Conservation (phyloP, 2,888 invertebrate species). For the Drosophila greeni region DNA sequence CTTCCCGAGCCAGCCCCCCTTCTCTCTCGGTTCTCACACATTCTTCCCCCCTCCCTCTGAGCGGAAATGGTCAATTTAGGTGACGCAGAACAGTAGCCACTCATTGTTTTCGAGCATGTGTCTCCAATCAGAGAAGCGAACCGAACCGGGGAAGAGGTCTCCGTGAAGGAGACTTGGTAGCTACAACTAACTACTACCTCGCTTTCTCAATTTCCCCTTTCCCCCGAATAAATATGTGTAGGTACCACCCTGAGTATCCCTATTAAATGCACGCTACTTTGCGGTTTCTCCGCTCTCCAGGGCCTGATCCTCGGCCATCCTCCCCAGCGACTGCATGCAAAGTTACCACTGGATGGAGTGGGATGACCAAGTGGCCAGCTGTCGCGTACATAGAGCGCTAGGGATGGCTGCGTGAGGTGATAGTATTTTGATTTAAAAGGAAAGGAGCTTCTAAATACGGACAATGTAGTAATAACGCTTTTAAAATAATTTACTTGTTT, state of each 20-base stretch:
- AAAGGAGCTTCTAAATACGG: no score
- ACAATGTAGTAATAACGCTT: no score
- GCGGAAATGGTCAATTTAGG: conserved; percentile 47
- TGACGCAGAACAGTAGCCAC: conserved; percentile 36
- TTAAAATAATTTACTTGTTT: neutral
- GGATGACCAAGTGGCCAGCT: conserved; percentile 28
- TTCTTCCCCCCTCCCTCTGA: conserved; percentile 16
- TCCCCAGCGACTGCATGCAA: conserved; percentile 20
- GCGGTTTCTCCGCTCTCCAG: conserved; percentile 32
- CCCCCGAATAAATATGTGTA: neutral
- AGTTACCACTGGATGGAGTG: conserved; percentile 18
- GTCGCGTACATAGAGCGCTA: conserved; percentile 16
- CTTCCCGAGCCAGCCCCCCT: neutral
- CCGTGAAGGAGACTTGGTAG: neutral
- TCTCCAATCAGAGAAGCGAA: conserved; percentile 23
- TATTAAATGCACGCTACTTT: conserved; percentile 38
- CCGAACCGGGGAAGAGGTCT: conserved; percentile 5
- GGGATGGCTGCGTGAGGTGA: conserved; percentile 27
- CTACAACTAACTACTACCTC: neutral
- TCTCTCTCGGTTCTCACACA: neutral
- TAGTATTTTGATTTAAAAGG: neutral
- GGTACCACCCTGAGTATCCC: conserved; percentile 18
- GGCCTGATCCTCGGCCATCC: conserved; percentile 22
- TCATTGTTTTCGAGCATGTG: conserved; percentile 42
- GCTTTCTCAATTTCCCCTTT: conserved; percentile 1